These are phyloP conservation scores for Hucho hucho DNA, from an alignment of 2,113 vertebrate genomes.

Conservation along the genomic window DNA sequence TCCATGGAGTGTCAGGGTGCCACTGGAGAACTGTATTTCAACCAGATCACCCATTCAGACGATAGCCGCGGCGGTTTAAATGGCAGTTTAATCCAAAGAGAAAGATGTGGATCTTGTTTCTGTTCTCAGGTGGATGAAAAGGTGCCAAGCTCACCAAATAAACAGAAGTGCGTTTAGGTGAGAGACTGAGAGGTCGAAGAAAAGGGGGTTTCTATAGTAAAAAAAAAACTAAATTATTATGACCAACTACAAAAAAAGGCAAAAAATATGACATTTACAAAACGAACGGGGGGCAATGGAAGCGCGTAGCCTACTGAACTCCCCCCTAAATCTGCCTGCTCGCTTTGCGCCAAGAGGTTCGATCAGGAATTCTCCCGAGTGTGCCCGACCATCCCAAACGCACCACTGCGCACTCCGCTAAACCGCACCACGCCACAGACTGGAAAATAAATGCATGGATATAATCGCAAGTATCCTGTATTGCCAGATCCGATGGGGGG, in stretches of 20 bases:
- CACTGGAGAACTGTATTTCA: conserved; percentile 50
- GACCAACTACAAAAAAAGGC: conserved; percentile 24
- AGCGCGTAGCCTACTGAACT: conserved; percentile 56
- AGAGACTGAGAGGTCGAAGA: conserved; percentile 12
- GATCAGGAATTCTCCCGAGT: conserved; percentile 70
- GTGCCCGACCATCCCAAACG: conserved; percentile 67
- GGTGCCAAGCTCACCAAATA: conserved; percentile 58
- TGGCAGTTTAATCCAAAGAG: conserved; percentile 56
- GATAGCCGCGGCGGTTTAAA: conserved; percentile 26
- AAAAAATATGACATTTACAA: background rate
- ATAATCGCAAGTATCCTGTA: conserved; percentile 79
- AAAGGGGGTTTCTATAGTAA: background rate
- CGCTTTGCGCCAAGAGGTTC: conserved; percentile 69
- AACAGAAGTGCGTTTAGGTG: conserved; percentile 72
- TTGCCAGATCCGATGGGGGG: conserved; percentile 73
- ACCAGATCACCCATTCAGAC: conserved; percentile 69
- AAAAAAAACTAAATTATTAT: background rate
- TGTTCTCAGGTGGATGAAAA: conserved; percentile 37
- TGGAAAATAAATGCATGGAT: conserved; percentile 72
- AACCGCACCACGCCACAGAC: conserved; percentile 60
- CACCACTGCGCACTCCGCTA: conserved; percentile 71
- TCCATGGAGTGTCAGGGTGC: conserved; percentile 54
- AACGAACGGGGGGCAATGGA: conserved; percentile 8
- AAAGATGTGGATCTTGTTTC: conserved; percentile 53
- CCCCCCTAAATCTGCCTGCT: conserved; percentile 67